A percentile compares a stretch with the other conserved stretches of the same genome.
Conservation (phyloP, 2,797 vertebrate genomes). For the Sebastes trivittatus region DNA sequence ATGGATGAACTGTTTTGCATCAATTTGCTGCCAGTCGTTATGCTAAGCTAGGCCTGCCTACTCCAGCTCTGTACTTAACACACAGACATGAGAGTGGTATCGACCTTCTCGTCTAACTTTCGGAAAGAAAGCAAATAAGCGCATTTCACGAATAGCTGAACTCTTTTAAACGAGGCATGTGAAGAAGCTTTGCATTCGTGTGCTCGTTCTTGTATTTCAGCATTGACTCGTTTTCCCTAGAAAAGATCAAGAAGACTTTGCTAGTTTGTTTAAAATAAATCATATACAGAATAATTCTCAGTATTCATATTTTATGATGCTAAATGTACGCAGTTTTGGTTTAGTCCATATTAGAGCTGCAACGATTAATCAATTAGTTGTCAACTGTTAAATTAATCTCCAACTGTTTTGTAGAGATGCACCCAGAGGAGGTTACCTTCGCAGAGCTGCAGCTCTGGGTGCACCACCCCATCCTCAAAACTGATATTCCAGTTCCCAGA, state of each 20-base stretch:
- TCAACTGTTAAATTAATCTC: too few species aligned
- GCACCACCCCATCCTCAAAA: constrained; percentile 78
- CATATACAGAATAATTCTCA: neutral
- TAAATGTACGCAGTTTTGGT: neutral
- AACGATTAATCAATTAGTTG: too few species aligned
- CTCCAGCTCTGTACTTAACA: neutral
- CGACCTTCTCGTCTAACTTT: neutral
- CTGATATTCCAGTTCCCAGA: constrained; percentile 88
- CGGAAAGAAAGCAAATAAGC: neutral
- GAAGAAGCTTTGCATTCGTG: neutral
- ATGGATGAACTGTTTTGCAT: neutral
- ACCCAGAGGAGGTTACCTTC: constrained; percentile 84
- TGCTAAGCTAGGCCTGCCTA: neutral
- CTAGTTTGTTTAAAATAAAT: neutral
- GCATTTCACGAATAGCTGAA: fast-evolving
- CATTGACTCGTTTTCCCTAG: neutral
- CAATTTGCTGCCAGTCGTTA: neutral
- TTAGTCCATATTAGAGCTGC: neutral
- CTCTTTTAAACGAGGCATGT: neutral
- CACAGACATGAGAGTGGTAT: neutral
- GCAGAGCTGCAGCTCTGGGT: constrained; percentile 76
- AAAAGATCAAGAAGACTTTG: neutral
- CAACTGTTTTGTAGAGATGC: too few species aligned
- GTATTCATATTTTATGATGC: neutral
- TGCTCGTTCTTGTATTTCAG: neutral